Conservation (phyloP, 2,797 vertebrate genomes). For the Saxicola maurus region DNA sequence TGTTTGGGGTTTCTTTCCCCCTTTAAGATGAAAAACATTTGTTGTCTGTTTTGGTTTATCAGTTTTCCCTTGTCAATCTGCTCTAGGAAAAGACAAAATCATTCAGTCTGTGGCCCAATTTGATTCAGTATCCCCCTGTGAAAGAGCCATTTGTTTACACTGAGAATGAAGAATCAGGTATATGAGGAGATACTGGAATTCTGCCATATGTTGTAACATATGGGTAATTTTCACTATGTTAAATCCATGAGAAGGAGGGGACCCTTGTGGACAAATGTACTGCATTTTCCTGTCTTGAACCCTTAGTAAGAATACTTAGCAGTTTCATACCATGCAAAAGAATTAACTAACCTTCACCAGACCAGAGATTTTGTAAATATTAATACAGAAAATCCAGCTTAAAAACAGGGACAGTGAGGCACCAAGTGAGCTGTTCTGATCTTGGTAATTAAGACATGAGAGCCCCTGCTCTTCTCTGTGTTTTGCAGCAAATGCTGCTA, state of each 20-base stretch:
- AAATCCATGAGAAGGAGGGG: background rate
- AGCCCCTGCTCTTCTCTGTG: background rate
- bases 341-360: background rate
- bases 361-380: background rate
- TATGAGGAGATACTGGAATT: constrained; percentile 20
- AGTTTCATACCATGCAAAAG: background rate
- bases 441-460: background rate
- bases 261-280: background rate
- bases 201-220: constrained; percentile 53
- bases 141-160: constrained; percentile 30
- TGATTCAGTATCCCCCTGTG: background rate
- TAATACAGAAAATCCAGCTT: background rate
- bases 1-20: no score
- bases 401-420: background rate
- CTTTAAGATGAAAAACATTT: background rate
- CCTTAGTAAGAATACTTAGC: background rate
- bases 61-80: background rate
- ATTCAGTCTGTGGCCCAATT: constrained; percentile 8
- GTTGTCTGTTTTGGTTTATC: background rate
- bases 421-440: background rate
- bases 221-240: constrained; percentile 6
- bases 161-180: constrained; percentile 18
- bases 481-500: background rate
- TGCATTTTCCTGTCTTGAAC: background rate
- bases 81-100: background rate